phyloP scores from a whole-genome alignment of 2,888 invertebrate species.

The Pandemis cinnamomeana region DNA sequence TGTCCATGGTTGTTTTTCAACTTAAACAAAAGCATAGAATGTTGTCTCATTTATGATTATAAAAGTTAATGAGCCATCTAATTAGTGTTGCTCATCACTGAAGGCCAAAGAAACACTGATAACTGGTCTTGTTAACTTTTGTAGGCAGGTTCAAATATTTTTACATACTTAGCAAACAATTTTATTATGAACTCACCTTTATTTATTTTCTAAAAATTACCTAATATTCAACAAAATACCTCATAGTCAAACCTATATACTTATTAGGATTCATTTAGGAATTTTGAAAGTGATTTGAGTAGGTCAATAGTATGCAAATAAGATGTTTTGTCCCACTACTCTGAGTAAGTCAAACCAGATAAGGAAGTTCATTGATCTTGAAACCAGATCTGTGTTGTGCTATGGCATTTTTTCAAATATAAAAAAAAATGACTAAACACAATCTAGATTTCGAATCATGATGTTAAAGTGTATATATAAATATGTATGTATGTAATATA shows the following conservation, averaged over 20 bases:
- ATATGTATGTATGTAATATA: too few species aligned
- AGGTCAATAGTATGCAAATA: slow-evolving; percentile 19
- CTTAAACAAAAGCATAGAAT: slow-evolving; percentile 18
- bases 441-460: too few species aligned
- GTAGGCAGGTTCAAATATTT: background rate
- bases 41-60: background rate
- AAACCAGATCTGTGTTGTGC: slow-evolving; percentile 7
- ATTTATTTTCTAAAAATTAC: background rate
- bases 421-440: too few species aligned
- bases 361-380: slow-evolving; percentile 32
- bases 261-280: background rate
- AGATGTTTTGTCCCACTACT: slow-evolving; percentile 10
- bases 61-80: slow-evolving; percentile 19
- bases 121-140: slow-evolving; percentile 20
- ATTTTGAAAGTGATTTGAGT: background rate
- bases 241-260: too few species aligned
- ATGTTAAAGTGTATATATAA: too few species aligned
- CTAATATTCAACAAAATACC: background rate
- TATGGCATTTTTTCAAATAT: background rate
- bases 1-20: background rate
- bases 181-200: background rate
- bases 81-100: slow-evolving; percentile 8
- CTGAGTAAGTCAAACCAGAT: slow-evolving; percentile 17
- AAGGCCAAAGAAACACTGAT: slow-evolving; percentile 13
- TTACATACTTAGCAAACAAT: background rate